Base-by-base conservation (phyloP, 2,797 vertebrate genomes). In the Mormyrops attenuatus region DNA sequence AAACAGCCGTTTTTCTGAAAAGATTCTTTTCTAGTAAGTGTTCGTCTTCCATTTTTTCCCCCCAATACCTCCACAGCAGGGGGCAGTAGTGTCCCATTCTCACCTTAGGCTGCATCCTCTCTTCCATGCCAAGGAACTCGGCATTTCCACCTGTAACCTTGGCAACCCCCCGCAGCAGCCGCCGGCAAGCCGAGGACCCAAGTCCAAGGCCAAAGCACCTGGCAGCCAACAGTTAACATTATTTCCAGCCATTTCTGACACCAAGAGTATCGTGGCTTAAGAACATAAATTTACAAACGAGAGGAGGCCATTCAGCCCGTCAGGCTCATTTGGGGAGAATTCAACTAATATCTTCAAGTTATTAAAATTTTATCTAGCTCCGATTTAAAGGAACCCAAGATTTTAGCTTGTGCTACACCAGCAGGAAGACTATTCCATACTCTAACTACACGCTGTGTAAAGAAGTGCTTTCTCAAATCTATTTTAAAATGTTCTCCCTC, bases 21-120 rank as follows among this genome's bases (percentile, higher is more conserved):
- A 69, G 34, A 7, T 88, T 20, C 53, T 60, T 17, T 41, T 3
- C 15, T 63, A 30, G 22, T 52, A 11, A 52, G 17, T 8, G 26
- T 34, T 38, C 15, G 38, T 38, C 69, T 17, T 73, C 2, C 13
- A 6, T 41, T 41, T 38, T 66, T 38, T 69, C 3, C 7, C 44
- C 0, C 20, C 1, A 82, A 3, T 90, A 92, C 88, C 87, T 90
- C 5, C 90, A 92, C 93, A 93, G 3, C 87, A 93, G 93, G 90
- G 92, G 93, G 89, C 91, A 92, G 92, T 91, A 91, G 73, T 92
- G 88, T 86, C 73, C 52, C 49, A 3, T 69, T 87, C 5, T 94
- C 92, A 99, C 98, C 97, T 97, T 97, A 38, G 98, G 98, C 94
- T 99, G 98, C 90, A 99, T 95, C 92, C 98, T 97, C 93, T 99